Conservation (phyloP, 1,140 invertebrate species). For the Brachionus plicatilis region DNA sequence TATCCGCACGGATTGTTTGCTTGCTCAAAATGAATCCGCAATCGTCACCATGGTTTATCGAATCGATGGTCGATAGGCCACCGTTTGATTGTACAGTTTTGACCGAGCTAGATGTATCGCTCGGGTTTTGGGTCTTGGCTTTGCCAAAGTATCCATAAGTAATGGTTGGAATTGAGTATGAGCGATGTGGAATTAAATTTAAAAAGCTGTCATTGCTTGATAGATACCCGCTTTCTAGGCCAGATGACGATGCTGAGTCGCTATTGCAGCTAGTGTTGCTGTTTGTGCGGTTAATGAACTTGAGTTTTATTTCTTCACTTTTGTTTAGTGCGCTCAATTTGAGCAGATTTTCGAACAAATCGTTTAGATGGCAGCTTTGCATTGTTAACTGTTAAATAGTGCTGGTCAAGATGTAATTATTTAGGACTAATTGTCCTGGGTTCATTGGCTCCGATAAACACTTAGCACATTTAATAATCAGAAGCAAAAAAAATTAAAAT, state of each 20-base stretch:
- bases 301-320: background rate
- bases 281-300: conserved; percentile 11
- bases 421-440: background rate
- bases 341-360: conserved; percentile 15
- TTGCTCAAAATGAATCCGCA: background rate
- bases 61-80: background rate
- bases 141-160: conserved; percentile 30
- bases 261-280: conserved; percentile 25
- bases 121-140: background rate
- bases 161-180: background rate
- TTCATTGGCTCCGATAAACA: background rate
- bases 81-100: background rate
- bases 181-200: conserved; percentile 3
- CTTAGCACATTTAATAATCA: background rate
- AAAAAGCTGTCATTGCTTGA: conserved; percentile 10
- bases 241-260: background rate
- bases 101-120: background rate
- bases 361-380: background rate
- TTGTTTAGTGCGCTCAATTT: background rate
- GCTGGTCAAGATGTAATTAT: background rate
- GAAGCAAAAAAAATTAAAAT: background rate
- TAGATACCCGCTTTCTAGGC: conserved; percentile 21
- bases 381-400: background rate
- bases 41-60: conserved; percentile 16
- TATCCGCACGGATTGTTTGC: no score